Percentiles rank a stretch among this genome's conserved stretches.
These are phyloP conservation scores for Ephialtes manifestator DNA, from an alignment of 2,888 invertebrate genomes.

Conservation along the genomic window DNA sequence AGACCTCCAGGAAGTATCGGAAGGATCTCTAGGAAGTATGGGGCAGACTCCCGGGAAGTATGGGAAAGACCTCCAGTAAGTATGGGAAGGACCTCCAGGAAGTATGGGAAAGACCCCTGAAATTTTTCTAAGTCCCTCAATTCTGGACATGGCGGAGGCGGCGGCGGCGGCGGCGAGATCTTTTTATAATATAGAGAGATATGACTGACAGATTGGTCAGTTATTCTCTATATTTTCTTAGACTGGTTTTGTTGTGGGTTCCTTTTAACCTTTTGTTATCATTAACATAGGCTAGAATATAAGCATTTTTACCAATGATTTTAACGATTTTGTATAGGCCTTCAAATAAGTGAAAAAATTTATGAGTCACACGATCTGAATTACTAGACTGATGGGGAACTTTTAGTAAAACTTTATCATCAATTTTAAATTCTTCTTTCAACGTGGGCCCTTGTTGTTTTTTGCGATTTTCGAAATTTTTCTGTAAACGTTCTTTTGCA, in stretches of 20 bases:
- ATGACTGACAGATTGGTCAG: too few species aligned
- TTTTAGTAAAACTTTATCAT: background rate
- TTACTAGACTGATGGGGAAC: conserved; percentile 51
- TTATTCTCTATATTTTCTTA: conserved; percentile 4
- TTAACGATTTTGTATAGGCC: conserved; percentile 22
- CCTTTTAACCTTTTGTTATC: conserved; percentile 24
- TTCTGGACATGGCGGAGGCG: too few species aligned
- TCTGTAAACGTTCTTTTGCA: background rate
- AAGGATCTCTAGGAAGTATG: too few species aligned
- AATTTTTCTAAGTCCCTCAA: too few species aligned
- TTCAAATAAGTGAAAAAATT: conserved; percentile 52
- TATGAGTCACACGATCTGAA: conserved; percentile 41
- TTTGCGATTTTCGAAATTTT: background rate
- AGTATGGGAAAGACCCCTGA: too few species aligned
- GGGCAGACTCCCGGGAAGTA: too few species aligned
- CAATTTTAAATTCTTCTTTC: background rate
- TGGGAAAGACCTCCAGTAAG: too few species aligned
- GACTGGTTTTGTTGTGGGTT: conserved; percentile 4
- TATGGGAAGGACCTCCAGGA: too few species aligned
- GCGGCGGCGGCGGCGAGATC: too few species aligned
- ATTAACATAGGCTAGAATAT: background rate
- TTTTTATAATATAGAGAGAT: too few species aligned
- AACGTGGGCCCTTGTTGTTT: background rate
- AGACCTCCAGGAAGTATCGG: too few species aligned
- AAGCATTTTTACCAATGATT: conserved; percentile 27